Evolutionary conservation across 2,797 vertebrate species (phyloP).

Genomic region (Forpus xanthops): DNA sequence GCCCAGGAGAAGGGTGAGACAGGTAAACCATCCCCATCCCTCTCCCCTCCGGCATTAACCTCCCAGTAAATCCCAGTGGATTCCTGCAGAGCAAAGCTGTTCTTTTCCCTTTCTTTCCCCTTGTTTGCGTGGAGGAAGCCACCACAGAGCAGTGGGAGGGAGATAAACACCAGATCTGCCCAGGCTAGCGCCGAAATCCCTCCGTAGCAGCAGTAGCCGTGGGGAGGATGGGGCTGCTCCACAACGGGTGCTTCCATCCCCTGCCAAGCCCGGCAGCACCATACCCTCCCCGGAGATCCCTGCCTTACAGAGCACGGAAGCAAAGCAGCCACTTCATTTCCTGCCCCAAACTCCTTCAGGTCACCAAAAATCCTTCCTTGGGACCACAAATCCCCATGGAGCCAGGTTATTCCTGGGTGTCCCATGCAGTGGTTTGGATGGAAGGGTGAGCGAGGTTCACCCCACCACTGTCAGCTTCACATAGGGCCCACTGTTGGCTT

Average conservation of each 20-base stretch:
- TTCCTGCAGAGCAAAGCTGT: not conserved
- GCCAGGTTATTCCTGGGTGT: not conserved
- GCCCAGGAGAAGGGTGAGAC: not conserved
- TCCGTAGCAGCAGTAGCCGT: not conserved
- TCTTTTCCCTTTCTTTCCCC: not conserved
- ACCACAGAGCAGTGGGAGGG: not conserved
- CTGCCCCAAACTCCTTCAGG: not conserved
- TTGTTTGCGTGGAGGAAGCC: not conserved
- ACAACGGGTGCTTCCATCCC: not conserved
- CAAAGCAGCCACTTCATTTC: constrained; percentile 8
- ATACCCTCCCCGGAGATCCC: not conserved
- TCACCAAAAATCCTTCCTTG: not conserved
- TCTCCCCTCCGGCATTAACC: not conserved
- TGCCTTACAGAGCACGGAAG: not conserved
- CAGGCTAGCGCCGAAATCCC: not conserved
- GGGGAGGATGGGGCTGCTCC: not conserved
- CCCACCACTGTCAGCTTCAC: rapidly evolving
- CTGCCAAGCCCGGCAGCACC: not conserved
- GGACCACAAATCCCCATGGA: rapidly evolving
- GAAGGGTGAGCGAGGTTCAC: rapidly evolving
- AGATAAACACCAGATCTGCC: constrained; percentile 36
- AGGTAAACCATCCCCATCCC: constrained; percentile 16
- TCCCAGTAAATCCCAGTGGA: not conserved
- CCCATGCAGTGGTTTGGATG: not conserved
- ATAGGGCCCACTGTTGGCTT: not conserved